A percentile compares a stretch with the other conserved stretches of the same genome.
Conservation (phyloP, 2,797 vertebrate species). For the Girardinus metallicus region DNA sequence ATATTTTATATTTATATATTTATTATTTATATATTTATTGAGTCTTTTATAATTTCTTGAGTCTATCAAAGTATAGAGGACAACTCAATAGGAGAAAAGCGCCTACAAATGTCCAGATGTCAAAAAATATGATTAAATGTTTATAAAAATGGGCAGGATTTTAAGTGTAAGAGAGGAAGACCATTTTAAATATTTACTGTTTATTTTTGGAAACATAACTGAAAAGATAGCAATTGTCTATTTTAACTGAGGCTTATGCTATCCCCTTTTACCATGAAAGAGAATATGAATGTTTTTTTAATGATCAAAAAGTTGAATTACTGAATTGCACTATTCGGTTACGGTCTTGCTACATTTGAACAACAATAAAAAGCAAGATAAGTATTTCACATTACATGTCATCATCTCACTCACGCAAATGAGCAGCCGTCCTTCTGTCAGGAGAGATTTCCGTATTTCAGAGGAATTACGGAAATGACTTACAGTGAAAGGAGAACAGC, state of each 20-base stretch:
- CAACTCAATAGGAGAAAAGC: not conserved
- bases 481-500: constrained; percentile 25
- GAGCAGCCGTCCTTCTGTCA: constrained; percentile 2
- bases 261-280: too few species aligned
- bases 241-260: not conserved
- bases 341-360: not conserved
- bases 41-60: too few species aligned
- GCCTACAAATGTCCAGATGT: not conserved
- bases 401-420: not conserved
- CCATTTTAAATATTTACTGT: not conserved
- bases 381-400: not conserved
- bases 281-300: not conserved
- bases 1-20: too few species aligned
- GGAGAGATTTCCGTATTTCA: constrained; percentile 27
- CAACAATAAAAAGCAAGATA: not conserved
- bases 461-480: constrained; percentile 24
- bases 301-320: not conserved
- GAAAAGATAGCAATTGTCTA: too few species aligned
- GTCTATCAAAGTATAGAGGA: not conserved
- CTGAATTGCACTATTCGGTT: not conserved
- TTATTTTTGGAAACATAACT: not conserved
- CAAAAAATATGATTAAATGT: not conserved
- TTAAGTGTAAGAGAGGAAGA: not conserved
- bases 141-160: not conserved
- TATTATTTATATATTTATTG: not conserved